phyloP scores from a whole-genome alignment of 2,113 vertebrate genomes.

The Enhydra lutris region DNA sequence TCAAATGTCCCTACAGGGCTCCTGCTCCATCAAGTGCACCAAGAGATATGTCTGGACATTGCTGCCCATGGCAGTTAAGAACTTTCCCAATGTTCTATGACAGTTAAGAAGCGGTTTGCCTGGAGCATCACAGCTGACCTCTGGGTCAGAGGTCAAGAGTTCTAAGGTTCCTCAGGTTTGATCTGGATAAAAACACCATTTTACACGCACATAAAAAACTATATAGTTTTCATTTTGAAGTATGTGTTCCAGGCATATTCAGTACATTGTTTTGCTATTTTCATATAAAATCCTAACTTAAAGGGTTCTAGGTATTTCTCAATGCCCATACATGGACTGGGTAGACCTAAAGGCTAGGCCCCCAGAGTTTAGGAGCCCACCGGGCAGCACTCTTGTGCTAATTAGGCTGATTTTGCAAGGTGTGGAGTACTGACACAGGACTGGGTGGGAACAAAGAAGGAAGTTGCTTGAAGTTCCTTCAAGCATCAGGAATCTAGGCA shows the following conservation, averaged over 20 bases:
- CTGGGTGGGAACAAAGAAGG: background rate
- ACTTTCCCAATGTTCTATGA: background rate
- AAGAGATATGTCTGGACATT: background rate
- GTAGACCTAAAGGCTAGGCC: background rate
- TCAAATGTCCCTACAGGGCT: background rate
- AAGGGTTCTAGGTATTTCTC: background rate
- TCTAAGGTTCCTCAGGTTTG: background rate
- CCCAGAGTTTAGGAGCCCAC: background rate
- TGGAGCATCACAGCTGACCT: background rate
- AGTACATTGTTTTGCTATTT: background rate
- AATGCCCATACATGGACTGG: background rate
- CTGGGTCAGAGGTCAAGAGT: background rate
- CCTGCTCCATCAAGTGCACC: background rate
- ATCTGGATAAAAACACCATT: background rate
- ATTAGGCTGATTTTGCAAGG: background rate
- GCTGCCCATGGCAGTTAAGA: constrained; percentile 38
- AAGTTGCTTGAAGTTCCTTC: too few relatives aligned
- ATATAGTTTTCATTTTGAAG: background rate
- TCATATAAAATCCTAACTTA: background rate
- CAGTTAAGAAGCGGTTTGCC: constrained; percentile 17
- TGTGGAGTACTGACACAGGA: background rate
- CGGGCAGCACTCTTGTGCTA: background rate
- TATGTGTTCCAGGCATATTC: background rate
- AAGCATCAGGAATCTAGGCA: background rate
- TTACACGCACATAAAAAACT: background rate